Evolutionary conservation across 1,140 invertebrate genomes (phyloP), one percentile per base, ranked within the genome.

Genomic region (Drosophila ambigua): DNA sequence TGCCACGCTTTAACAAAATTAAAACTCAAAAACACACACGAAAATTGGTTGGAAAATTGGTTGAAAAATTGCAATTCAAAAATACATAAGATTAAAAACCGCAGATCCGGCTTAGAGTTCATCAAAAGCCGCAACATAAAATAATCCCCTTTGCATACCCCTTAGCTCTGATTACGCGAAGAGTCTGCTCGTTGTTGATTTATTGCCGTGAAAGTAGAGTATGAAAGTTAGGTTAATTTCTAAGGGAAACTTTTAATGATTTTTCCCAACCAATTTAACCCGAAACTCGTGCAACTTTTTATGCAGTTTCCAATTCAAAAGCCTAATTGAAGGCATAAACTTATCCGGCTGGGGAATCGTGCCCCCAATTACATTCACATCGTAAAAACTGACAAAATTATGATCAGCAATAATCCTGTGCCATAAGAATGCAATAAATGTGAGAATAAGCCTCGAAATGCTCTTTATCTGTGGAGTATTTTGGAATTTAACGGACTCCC

Each of bases 321-420:
- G 63, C 9, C 60, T 61, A 85, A 85, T 85, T 78, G 28, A 65
- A 49, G 58, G 60, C 58, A 77, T 87, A 78, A 87, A 82, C 53
- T 74, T 77, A 73, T 81, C 44, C 48, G 52, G 44, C 1, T 26
- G 23, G 5, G 51, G 61, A 61, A 66, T 74, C 82, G 81, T 85
- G 82, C 16, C 39, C 64, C 43, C 78, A 81, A 87, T 84, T 87
- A 46, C 52, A 52, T 57, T 13, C 24, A 31, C n/a, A 20, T 26
- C 43, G 50, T 28, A 23, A 58, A 57, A 73, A 58, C 53, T 58
- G 53, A 48, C 4, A 61, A 55, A 53, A 58, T 74, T 28, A 74
- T 74, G 44, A 48, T 26, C 43, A 0, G 5, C 28, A 15, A 41
- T 2, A 15, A 15, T 7, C 31, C 20, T n/a, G 11, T 43, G 49